Evolutionary conservation across 2,113 vertebrate genomes (phyloP).

Genomic region (Xyliphius kryptos): DNA sequence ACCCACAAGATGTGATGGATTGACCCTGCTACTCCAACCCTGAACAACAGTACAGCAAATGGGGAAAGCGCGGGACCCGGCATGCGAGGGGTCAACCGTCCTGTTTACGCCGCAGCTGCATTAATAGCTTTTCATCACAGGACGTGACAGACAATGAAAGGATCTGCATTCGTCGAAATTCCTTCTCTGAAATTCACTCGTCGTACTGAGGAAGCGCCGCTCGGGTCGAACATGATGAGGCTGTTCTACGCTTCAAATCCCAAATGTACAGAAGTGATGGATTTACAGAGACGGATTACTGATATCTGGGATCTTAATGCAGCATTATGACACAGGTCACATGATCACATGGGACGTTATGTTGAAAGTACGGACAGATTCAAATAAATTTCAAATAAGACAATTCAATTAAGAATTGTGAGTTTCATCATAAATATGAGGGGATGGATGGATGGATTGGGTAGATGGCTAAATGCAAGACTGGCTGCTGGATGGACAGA

Average conservation of each 20-base stretch:
- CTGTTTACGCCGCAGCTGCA: constrained; percentile 14
- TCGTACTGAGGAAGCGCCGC: not conserved
- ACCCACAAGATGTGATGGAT: constrained; percentile 68
- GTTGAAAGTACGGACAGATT: too few relatives aligned
- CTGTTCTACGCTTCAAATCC: not conserved
- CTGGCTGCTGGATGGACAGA: too few relatives aligned
- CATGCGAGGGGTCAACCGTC: constrained; percentile 11
- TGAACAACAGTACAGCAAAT: constrained; percentile 46
- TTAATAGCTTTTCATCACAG: constrained; percentile 19
- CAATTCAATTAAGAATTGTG: too few relatives aligned
- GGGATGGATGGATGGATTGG: too few relatives aligned
- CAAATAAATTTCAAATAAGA: too few relatives aligned
- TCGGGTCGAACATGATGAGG: not conserved
- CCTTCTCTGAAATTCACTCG: not conserved
- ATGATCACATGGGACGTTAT: too few relatives aligned
- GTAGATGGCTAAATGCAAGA: too few relatives aligned
- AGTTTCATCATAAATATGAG: too few relatives aligned
- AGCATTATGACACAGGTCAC: too few relatives aligned
- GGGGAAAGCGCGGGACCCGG: not conserved
- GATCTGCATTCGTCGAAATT: not conserved
- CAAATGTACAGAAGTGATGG: not conserved
- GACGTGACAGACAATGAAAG: constrained; percentile 6
- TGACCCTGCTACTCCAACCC: constrained; percentile 52
- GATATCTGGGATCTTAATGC: too few relatives aligned
- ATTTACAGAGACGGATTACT: not conserved